A percentile compares a stretch with the other conserved stretches of the same genome.
phyloP scores from a whole-genome alignment of 2,797 vertebrate species.

The Sebastes reedi region DNA sequence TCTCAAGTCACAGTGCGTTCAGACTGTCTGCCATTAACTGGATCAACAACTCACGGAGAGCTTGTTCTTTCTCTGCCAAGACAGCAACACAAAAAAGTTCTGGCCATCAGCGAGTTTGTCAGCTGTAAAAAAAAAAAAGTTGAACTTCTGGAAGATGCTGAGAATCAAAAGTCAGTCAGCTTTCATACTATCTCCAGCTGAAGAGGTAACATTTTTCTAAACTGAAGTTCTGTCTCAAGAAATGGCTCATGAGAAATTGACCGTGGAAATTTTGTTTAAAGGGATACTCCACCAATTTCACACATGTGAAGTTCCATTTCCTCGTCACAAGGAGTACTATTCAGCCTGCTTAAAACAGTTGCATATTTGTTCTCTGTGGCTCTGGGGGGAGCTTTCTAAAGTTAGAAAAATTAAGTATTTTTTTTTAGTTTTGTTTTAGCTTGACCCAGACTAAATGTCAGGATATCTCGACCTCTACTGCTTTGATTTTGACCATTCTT shows the following conservation, averaged over 20 bases:
- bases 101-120: not conserved
- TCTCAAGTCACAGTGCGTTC: slow-evolving; percentile 9
- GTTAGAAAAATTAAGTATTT: not conserved
- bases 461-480: not conserved
- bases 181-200: not conserved
- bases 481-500: not conserved
- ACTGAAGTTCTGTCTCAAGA: not conserved
- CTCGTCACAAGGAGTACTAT: not conserved
- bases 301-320: not conserved
- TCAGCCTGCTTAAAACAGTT: not conserved
- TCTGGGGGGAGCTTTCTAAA: not conserved
- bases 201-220: not conserved
- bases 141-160: not conserved
- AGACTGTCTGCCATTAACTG: not conserved
- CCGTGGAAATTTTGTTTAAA: not conserved
- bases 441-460: not conserved
- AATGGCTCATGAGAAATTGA: not conserved
- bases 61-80: slow-evolving; percentile 6
- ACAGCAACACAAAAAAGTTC: slow-evolving; percentile 1
- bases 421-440: not conserved
- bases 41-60: slow-evolving; percentile 18
- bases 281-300: not conserved
- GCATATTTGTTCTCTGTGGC: not conserved
- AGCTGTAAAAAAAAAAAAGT: not conserved
- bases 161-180: not conserved